Percentiles rank a stretch among this genome's conserved stretches.
Evolutionary conservation across 2,888 invertebrate genomes (phyloP).

Genomic region (Sphaerophoria taeniata): DNA sequence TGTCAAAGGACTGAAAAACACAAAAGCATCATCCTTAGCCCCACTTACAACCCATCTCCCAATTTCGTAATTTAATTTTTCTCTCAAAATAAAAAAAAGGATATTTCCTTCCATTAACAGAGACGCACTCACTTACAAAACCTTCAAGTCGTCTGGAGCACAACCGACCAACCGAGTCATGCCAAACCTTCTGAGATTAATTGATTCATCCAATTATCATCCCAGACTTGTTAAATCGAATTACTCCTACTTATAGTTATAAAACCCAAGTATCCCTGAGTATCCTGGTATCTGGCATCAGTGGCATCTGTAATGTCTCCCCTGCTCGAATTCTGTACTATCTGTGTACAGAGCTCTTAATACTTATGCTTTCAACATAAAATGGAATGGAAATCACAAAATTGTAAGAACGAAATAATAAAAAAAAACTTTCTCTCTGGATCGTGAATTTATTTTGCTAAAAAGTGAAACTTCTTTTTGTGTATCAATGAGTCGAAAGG

Average conservation of each 20-base stretch:
- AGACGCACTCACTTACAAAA: constrained; percentile 2
- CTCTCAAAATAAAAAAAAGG: not conserved
- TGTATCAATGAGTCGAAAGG: constrained; percentile 31
- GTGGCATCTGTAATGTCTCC: not conserved
- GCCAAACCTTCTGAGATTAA: constrained; percentile 15
- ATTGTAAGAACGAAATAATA: not conserved
- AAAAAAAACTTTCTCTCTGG: constrained; percentile 29
- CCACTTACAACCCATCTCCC: not conserved
- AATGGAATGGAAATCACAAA: not conserved
- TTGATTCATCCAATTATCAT: constrained; percentile 43
- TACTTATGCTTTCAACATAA: not conserved
- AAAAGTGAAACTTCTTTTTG: constrained; percentile 40
- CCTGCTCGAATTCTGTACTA: not conserved
- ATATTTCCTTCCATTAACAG: constrained; percentile 17
- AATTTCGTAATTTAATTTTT: constrained; percentile 4
- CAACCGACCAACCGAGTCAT: not conserved
- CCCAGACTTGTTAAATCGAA: constrained; percentile 37
- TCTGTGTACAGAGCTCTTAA: not conserved
- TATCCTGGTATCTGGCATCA: constrained; percentile 1
- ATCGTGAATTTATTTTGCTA: constrained; percentile 12
- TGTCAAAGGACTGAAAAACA: too few relatives aligned
- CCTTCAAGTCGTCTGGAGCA: constrained; percentile 3
- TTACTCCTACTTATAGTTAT: constrained; percentile 25
- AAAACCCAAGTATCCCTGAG: constrained; percentile 7
- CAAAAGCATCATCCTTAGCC: too few relatives aligned